Conservation (phyloP, 2,888 invertebrate genomes). For the Platycnemis pennipes region DNA sequence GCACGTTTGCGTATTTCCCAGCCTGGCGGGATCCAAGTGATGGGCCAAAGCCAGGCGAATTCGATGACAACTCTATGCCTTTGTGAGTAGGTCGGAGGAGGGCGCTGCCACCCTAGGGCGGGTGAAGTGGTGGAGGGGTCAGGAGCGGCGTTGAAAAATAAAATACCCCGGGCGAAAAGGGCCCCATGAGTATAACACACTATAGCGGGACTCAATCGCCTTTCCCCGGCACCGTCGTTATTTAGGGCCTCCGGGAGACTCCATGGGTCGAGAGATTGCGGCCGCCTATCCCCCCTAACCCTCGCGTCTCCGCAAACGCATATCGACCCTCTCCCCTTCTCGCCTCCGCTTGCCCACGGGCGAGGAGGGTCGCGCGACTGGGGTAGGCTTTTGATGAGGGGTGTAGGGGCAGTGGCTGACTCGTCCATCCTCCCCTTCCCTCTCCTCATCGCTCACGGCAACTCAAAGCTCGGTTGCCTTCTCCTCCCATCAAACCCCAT, state of each 20-base stretch:
- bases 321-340: not conserved
- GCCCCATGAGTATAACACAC: not conserved
- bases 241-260: not conserved
- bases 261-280: not conserved
- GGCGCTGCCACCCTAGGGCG: not conserved
- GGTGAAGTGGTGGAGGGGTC: not conserved
- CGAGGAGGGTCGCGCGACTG: not conserved
- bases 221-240: not conserved
- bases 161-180: not conserved
- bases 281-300: not conserved
- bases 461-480: not conserved
- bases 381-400: conserved; percentile 6
- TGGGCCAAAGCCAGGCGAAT: not conserved
- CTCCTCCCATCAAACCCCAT: not conserved
- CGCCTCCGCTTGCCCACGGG: not conserved
- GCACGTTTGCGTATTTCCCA: no score
- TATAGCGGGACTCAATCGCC: not conserved
- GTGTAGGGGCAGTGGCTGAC: no score
- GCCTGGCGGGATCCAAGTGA: not conserved
- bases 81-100: not conserved
- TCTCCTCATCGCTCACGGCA: not conserved
- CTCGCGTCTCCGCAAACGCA: not conserved
- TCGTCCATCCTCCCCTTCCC: not conserved
- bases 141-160: not conserved
- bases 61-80: not conserved